Evolutionary conservation across 2,797 vertebrate genomes (phyloP).

Genomic region (Aldrovandia affinis): DNA sequence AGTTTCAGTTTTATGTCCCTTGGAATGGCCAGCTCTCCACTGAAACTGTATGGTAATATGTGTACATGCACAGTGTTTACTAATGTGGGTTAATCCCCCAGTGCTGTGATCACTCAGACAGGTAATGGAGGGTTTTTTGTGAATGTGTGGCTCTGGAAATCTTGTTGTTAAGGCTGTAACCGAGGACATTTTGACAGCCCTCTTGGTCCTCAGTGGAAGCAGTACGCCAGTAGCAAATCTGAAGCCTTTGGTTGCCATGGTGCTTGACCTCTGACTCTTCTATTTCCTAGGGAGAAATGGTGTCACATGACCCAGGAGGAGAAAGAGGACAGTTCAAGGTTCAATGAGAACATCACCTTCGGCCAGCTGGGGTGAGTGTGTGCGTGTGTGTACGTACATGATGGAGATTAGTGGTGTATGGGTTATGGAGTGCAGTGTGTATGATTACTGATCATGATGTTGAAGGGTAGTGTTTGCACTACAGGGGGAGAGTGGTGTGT

Average conservation of each 20-base stretch:
- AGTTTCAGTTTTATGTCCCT: neutral
- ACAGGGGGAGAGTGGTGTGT: neutral
- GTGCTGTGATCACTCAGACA: neutral
- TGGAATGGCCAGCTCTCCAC: neutral
- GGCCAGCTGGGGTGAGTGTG: slow-evolving; percentile 91
- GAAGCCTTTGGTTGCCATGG: neutral
- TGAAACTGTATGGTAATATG: neutral
- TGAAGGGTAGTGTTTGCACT: neutral
- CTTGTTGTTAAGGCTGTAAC: neutral
- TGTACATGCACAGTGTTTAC: neutral
- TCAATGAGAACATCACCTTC: slow-evolving; percentile 96
- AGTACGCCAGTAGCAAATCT: neutral
- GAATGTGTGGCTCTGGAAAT: neutral
- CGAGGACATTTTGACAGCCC: neutral
- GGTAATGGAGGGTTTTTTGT: neutral
- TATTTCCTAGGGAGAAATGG: slow-evolving; percentile 91
- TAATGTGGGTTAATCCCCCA: neutral
- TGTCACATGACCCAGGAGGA: slow-evolving; percentile 97
- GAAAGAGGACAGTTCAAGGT: slow-evolving; percentile 88
- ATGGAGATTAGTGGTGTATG: neutral
- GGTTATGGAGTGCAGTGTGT: neutral
- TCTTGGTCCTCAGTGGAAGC: neutral
- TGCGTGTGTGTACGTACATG: neutral
- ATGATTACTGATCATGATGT: neutral
- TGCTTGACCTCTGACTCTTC: slow-evolving; percentile 35